Conservation (phyloP, 2,797 vertebrate genomes). For the Delichon dasypus region DNA sequence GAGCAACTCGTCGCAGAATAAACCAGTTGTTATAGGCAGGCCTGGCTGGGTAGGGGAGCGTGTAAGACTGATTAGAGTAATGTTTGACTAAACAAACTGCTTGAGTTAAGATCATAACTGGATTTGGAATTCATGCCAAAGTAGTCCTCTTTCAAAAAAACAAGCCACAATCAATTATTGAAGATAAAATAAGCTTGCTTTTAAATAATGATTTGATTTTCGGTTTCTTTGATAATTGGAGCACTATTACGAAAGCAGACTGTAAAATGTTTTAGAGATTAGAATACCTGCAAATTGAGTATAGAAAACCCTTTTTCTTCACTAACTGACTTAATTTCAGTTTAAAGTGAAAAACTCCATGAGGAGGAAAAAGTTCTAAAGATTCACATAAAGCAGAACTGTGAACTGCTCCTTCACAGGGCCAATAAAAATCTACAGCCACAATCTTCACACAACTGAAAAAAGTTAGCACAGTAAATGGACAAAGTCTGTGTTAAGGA, state of each 20-base stretch:
- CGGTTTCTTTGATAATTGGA: slow-evolving; percentile 1
- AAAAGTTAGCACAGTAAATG: neutral
- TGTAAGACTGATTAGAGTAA: slow-evolving; percentile 73
- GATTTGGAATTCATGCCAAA: slow-evolving; percentile 68
- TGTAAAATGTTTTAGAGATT: neutral
- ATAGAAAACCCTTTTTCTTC: neutral
- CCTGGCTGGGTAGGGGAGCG: slow-evolving; percentile 68
- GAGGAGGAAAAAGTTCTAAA: neutral
- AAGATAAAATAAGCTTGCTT: slow-evolving; percentile 56
- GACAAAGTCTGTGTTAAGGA: neutral
- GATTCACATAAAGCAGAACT: neutral
- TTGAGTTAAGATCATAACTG: slow-evolving; percentile 70
- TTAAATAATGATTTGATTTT: slow-evolving; percentile 13
- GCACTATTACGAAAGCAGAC: neutral
- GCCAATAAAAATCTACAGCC: neutral
- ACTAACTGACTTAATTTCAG: neutral
- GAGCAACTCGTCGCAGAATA: slow-evolving; percentile 90
- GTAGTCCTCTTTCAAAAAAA: slow-evolving; percentile 43
- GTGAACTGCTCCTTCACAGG: neutral
- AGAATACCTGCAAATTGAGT: neutral
- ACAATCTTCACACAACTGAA: neutral
- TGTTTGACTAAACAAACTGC: slow-evolving; percentile 75
- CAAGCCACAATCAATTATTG: slow-evolving; percentile 58
- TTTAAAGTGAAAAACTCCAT: neutral
- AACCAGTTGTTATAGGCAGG: slow-evolving; percentile 85